Evolutionary conservation across 2,888 invertebrate species (phyloP).

Genomic region (Dermolepida albohirtum): DNA sequence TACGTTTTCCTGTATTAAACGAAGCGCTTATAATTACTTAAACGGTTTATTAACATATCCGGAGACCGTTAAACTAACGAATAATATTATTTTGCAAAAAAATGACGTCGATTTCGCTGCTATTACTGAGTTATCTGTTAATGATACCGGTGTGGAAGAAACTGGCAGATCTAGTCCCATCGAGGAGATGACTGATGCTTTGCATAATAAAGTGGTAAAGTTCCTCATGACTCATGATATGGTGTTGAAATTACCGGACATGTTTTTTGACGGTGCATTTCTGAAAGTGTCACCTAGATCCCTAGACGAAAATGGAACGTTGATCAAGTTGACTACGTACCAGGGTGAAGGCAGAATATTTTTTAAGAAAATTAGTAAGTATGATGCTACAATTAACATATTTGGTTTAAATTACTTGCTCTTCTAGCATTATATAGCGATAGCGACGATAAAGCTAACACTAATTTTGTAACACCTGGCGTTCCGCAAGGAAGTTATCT

Average conservation of each 20-base stretch:
- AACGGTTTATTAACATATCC: slow-evolving; percentile 72
- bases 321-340: slow-evolving; percentile 79
- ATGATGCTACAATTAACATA: slow-evolving; percentile 9
- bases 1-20: slow-evolving; percentile 80
- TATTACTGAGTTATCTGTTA: slow-evolving; percentile 43
- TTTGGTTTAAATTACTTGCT: too few species aligned
- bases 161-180: slow-evolving; percentile 69
- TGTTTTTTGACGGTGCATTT: slow-evolving; percentile 79
- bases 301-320: slow-evolving; percentile 78
- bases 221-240: slow-evolving; percentile 84
- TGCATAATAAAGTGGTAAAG: slow-evolving; percentile 73
- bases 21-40: slow-evolving; percentile 80
- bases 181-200: slow-evolving; percentile 79
- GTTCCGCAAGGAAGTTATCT: too few species aligned
- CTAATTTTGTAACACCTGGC: too few species aligned
- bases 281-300: slow-evolving; percentile 80
- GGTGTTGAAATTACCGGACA: slow-evolving; percentile 77
- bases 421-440: neutral
- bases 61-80: slow-evolving; percentile 63
- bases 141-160: slow-evolving; percentile 63
- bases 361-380: slow-evolving; percentile 78
- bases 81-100: slow-evolving; percentile 67
- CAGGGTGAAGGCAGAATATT: slow-evolving; percentile 70
- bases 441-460: too few species aligned
- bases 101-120: slow-evolving; percentile 54